Percentiles rank a stretch among this genome's conserved stretches.
Evolutionary conservation across 2,888 invertebrate genomes (phyloP).

Genomic region (Philhelius pedissequus): DNA sequence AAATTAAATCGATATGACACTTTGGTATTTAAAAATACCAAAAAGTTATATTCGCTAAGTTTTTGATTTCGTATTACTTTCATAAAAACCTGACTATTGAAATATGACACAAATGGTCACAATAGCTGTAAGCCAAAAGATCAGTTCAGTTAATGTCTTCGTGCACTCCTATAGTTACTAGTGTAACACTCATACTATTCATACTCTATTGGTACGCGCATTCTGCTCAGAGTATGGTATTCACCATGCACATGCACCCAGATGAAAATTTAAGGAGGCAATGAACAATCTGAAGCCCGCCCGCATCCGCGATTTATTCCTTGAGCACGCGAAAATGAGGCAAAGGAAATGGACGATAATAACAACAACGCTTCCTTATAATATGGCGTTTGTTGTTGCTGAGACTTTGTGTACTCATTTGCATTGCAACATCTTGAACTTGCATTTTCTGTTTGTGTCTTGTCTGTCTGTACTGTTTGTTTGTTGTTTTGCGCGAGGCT

Average conservation of each 20-base stretch:
- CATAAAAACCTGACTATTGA: no score
- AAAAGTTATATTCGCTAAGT: no score
- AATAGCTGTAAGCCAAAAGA: no score
- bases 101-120: no score
- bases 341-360: conserved; percentile 13
- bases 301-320: conserved; percentile 45
- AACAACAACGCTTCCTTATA: background rate
- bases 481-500: conserved; percentile 28
- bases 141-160: conserved; percentile 48
- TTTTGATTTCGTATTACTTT: no score
- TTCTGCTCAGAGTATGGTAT: background rate
- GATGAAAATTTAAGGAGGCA: conserved; percentile 14
- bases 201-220: no score
- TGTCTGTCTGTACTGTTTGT: conserved; percentile 26
- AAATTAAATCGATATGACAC: no score
- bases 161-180: conserved; percentile 26
- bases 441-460: conserved; percentile 44
- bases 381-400: conserved; percentile 23
- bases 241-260: conserved; percentile 28
- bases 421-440: conserved; percentile 60
- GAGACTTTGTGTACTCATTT: conserved; percentile 47
- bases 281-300: conserved; percentile 36
- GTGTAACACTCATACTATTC: background rate
- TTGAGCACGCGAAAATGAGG: background rate
- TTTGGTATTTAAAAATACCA: no score